These are phyloP conservation scores for Bubo blakistoni DNA, from an alignment of 2,113 vertebrate species.

Conservation along the genomic window DNA sequence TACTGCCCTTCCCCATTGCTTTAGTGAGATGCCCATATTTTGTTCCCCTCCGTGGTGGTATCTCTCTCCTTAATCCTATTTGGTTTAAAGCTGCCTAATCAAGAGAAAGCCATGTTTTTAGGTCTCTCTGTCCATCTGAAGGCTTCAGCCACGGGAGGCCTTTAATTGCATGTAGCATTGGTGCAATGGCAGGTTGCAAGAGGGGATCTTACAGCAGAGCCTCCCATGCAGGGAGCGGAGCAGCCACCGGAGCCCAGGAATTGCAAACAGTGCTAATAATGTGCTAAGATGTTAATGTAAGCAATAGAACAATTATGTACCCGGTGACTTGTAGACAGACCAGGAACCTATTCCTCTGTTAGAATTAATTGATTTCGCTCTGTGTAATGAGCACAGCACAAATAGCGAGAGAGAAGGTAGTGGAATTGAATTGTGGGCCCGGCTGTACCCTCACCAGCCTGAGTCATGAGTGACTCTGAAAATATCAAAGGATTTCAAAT, in stretches of 20 bases:
- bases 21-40: neutral
- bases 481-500: neutral
- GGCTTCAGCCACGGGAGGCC: neutral
- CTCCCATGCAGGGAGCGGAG: neutral
- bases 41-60: neutral
- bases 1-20: neutral
- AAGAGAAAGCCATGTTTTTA: constrained; percentile 13
- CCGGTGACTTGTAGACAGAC: constrained; percentile 47
- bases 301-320: constrained; percentile 67
- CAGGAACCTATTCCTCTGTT: constrained; percentile 46
- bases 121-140: neutral
- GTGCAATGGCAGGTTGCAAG: neutral
- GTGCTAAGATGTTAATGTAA: constrained; percentile 63
- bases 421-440: constrained; percentile 20
- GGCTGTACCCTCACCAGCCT: neutral
- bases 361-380: constrained; percentile 66
- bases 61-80: constrained; percentile 35
- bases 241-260: constrained; percentile 8
- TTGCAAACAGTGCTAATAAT: constrained; percentile 35
- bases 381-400: constrained; percentile 35
- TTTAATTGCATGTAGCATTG: constrained; percentile 36
- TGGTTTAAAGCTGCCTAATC: constrained; percentile 42
- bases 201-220: neutral
- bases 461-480: neutral
- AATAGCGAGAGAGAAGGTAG: neutral